Evolutionary conservation across 1,140 invertebrate species (phyloP), one percentile per base, ranked within the genome.

Genomic region (Halesus radiatus): DNA sequence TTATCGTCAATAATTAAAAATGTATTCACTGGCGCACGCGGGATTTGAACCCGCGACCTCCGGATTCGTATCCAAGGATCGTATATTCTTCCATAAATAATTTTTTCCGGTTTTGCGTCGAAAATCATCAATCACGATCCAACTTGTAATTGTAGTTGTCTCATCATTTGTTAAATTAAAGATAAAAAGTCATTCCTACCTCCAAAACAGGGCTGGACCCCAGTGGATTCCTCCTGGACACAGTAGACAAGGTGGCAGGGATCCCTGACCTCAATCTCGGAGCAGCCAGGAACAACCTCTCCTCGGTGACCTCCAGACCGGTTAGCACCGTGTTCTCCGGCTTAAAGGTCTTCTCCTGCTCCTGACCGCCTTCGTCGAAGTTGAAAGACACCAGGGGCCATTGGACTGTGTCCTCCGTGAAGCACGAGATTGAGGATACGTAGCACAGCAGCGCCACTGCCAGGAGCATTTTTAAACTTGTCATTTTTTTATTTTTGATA

Each of bases 261-360:
- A 95, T 92, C 5, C 95, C 95, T 0, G 91, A 88, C 18, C 93
- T 90, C 1, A 96, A 85, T 70, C 95, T 89, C 0, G 95, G 95
- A 0, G 92, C 91, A 1, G 93, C 90, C 2, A 96, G 62, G 84
- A 95, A 96, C n/a, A 96, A 88, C 77, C 92, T 89, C 80, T 95
- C 92, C 86, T 91, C 91, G 1, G 89, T 89, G 1, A 96, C 87
- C 81, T 94, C 94, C 53, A 96, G 84, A 2, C 95, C 95, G 0
- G 95, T 96, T 7, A 94, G 92, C 1, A 95, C 91, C 0, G 93
- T 92, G 85, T 94, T 95, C 84, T 94, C 91, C 0, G 93, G 92
- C 83, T 91, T 93, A 85, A 92, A 94, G 73, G 90, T 89, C 54
- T 90, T 88, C 60, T 91, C 83, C 32, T 89, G 90, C 3, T 87